Base-by-base conservation (phyloP, 1,140 invertebrate species). In the Drosophila ananassae region DNA sequence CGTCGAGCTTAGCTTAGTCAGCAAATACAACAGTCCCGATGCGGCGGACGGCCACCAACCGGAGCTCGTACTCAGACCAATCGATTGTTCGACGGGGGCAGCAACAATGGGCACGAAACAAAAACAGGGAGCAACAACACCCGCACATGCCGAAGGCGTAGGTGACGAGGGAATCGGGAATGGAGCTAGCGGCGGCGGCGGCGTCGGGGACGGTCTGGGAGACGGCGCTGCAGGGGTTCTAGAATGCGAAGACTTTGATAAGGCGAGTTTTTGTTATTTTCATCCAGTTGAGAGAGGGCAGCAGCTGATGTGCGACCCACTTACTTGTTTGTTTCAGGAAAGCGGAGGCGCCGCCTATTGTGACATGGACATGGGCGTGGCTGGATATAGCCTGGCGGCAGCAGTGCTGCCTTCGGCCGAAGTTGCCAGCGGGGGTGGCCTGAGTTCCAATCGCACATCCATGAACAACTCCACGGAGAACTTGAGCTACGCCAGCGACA, bases 391-490 rank as follows among this genome's bases (percentile, higher is more conserved):
- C n/a, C 41, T 52, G 6, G 51, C 74, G 17, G 78, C 78, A 60
- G 76, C 71, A 17, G 81, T 67, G 32, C 62, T 85, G 5, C 72
- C 85, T 50, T 75, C 85, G 24, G 75, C 78, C 57, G 85, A 87
- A 24, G 83, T 72, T 8, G 63, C 73, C 22, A 51, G 77, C 32
- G 30, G 73, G 46, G 28, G 44, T 13, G 78, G 74, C 25, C 67
- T 80, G 7, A 83, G 77, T 55, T 90, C 87, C 13, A 90, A 82
- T 76, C 87, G 87, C 50, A 90, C 87, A n/a, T 90, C 87, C 28
- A 77, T 91, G 30, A 91, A 90, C 56, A 90, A 90, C 58, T 91
- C 89, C 47, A 91, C 90, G 10, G 90, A 91, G 59, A 91, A 91
- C 50, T 76, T 91, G 13, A 91, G 89, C 56, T 90, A 84, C 51